Evolutionary conservation across 2,113 vertebrate genomes (phyloP).

Genomic region (Petrocephalus zakoni): DNA sequence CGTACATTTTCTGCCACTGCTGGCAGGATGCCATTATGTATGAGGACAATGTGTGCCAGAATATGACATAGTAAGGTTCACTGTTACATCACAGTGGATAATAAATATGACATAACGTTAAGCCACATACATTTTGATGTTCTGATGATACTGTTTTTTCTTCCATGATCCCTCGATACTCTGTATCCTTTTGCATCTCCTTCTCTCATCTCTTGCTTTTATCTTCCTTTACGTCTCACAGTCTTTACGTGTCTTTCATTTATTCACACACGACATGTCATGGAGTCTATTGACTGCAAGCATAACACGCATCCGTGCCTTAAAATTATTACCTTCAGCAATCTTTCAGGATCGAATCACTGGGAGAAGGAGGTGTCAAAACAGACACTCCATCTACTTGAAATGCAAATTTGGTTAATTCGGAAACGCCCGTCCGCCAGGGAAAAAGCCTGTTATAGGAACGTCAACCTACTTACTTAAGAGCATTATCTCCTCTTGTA

Average conservation of each 20-base stretch:
- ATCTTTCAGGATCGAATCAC: neutral
- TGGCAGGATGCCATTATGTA: neutral
- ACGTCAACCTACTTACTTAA: neutral
- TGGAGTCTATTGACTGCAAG: neutral
- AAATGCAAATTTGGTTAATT: slow-evolving; percentile 6
- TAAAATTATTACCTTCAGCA: neutral
- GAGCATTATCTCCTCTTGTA: neutral
- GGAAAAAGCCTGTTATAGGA: neutral
- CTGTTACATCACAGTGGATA: neutral
- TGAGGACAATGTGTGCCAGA: neutral
- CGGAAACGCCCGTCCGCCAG: neutral
- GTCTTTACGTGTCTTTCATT: neutral
- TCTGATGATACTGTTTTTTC: neutral
- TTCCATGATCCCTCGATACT: neutral
- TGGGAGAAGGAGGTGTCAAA: slow-evolving; percentile 7
- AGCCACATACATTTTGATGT: slow-evolving; percentile 3
- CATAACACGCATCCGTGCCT: neutral
- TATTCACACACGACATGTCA: neutral
- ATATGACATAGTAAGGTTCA: neutral
- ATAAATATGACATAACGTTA: neutral
- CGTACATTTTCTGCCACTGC: slow-evolving; percentile 7
- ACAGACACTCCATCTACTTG: neutral
- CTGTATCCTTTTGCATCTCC: neutral
- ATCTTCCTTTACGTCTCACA: neutral
- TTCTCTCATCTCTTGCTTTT: neutral